phyloP scores from a whole-genome alignment of 2,113 vertebrate genomes.

The Scophthalmus maximus region DNA sequence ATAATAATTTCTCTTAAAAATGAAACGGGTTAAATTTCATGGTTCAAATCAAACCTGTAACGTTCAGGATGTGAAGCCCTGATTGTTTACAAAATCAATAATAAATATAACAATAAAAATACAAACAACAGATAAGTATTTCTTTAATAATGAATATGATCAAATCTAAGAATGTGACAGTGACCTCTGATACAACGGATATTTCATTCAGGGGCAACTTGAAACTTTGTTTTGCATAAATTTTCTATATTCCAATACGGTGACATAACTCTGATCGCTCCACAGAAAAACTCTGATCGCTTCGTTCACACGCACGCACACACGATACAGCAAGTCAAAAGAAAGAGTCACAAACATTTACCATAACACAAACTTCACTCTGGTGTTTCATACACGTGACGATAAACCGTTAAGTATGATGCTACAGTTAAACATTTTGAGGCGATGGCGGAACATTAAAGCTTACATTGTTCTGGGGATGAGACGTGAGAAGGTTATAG shows the following conservation, averaged over 20 bases:
- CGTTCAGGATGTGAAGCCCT: neutral
- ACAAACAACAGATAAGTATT: conserved; percentile 84
- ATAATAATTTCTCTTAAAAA: no score
- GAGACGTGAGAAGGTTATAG: conserved; percentile 73
- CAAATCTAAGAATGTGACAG: conserved; percentile 86
- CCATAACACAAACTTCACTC: conserved; percentile 82
- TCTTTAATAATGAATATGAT: conserved; percentile 87
- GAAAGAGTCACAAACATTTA: conserved; percentile 84
- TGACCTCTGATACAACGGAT: conserved; percentile 86
- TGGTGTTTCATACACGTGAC: conserved; percentile 83
- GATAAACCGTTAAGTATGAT: conserved; percentile 86
- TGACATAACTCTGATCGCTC: conserved; percentile 88
- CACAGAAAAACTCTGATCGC: conserved; percentile 81
- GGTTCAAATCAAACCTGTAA: neutral
- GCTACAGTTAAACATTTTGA: conserved; percentile 87
- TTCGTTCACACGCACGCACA: conserved; percentile 71
- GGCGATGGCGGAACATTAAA: conserved; percentile 91
- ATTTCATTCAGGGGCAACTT: conserved; percentile 84
- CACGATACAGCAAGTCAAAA: conserved; percentile 85
- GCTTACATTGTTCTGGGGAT: conserved; percentile 89
- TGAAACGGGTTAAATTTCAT: no score
- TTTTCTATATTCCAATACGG: conserved; percentile 86
- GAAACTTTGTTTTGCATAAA: conserved; percentile 80
- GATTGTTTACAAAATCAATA: neutral
- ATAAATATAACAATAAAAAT: conserved; percentile 15